Percentiles rank a stretch among this genome's conserved stretches.
These are phyloP conservation scores for Pissodes strobi DNA, from an alignment of 1,140 invertebrate genomes.

Conservation along the genomic window DNA sequence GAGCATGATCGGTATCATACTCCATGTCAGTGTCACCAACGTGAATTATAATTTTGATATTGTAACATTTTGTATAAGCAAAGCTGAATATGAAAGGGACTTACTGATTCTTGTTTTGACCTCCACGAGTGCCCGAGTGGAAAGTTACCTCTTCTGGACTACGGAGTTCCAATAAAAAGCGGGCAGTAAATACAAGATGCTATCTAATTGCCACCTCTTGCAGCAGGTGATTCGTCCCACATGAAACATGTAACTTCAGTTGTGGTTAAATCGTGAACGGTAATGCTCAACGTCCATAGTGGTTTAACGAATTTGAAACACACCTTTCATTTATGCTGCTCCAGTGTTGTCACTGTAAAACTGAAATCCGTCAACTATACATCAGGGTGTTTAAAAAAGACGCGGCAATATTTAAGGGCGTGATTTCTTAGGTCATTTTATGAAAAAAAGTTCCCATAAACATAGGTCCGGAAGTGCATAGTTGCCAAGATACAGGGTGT, in stretches of 20 bases:
- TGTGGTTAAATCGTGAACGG: background rate
- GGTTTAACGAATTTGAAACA: no score
- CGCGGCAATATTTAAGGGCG: no score
- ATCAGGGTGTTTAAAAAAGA: no score
- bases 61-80: constrained; percentile 52
- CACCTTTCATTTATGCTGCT: no score
- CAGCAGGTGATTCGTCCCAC: background rate
- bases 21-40: constrained; percentile 52
- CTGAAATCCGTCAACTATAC: no score
- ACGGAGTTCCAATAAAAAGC: background rate
- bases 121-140: background rate
- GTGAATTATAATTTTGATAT: no score
- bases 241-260: background rate
- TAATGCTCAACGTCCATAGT: background rate
- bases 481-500: no score
- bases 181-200: background rate
- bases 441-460: no score
- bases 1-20: constrained; percentile 47
- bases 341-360: no score
- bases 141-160: constrained; percentile 4
- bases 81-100: constrained; percentile 15
- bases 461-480: no score
- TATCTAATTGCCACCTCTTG: background rate
- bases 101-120: background rate
- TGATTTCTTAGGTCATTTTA: no score